Percentiles rank a stretch among this genome's conserved stretches.
Conservation (phyloP, 2,797 vertebrate species). For the Periparus ater region DNA sequence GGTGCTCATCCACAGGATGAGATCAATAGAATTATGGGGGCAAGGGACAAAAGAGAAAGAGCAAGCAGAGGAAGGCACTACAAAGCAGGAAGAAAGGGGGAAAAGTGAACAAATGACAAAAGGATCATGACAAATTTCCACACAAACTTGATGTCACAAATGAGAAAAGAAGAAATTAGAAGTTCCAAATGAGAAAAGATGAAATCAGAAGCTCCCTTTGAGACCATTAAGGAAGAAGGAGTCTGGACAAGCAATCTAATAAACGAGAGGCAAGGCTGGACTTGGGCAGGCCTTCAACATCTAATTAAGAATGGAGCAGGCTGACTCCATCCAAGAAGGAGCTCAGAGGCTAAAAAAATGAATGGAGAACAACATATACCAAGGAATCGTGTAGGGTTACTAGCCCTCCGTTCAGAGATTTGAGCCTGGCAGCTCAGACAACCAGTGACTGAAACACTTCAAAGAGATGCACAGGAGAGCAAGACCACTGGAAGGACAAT, state of each 20-base stretch:
- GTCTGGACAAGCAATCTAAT: neutral
- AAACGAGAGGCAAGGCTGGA: neutral
- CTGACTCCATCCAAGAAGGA: neutral
- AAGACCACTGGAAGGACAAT: neutral
- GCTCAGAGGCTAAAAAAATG: neutral
- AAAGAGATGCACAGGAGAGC: neutral
- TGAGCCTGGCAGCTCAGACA: neutral
- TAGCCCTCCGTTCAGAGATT: neutral
- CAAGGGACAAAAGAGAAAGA: neutral
- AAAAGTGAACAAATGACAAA: neutral
- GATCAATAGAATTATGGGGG: neutral
- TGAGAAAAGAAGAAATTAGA: slow-evolving; percentile 6
- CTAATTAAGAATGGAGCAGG: neutral
- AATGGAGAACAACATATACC: neutral
- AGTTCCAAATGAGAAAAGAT: neutral
- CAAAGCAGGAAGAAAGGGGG: neutral
- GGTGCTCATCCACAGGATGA: neutral
- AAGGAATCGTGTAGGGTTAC: neutral
- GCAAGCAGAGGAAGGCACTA: neutral
- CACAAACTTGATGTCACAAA: neutral
- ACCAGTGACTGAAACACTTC: neutral
- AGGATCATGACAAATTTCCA: neutral
- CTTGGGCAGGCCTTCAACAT: neutral
- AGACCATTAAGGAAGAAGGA: neutral
- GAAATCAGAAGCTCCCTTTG: neutral